Base-by-base conservation (phyloP, 2,113 vertebrate species). In the Myrmecophaga tridactyla region DNA sequence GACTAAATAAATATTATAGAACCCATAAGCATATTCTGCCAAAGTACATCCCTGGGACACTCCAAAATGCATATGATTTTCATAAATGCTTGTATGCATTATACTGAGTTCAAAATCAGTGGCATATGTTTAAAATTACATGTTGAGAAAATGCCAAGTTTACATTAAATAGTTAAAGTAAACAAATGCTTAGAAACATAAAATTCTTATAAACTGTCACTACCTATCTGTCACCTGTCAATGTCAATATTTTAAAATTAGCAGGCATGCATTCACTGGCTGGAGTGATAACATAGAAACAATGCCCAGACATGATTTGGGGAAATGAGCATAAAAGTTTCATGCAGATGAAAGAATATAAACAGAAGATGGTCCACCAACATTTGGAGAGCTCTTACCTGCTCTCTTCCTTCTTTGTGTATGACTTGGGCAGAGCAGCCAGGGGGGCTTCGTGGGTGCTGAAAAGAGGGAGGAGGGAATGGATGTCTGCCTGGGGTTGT, bases 61-160 rank as follows among this genome's bases (percentile, higher is more conserved):
- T 92, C 56, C 41, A 86, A 94, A 85, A 5, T 97, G 46, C 78
- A 62, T 65, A 36, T 87, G 75, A 89, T 58, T 93, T 94, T 96
- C 69, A 87, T 94, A 89, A 94, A 95, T 93, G 70, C 23, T 81
- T 78, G 63, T 63, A 81, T 43, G 34, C 34, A n/a, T 78, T 86
- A 80, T n/a, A 87, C 58, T 89, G 20, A 76, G 27, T 89, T 94
- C 46, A 76, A 92, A 95, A 89, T 86, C 75, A 89, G 84, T 77
- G 91, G 65, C 96, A 96, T 93, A 62, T 97, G 96, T 96, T 97
- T 96, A 94, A 56, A 89, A 95, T 97, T 96, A 96, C 43, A 70
- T 93, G 15, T 89, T 94, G 89, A 95, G 76, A 69, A 93, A 93
- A 91, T 95, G 86, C 87, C 94, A 96, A 95, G 92, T 96, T 95